Base-by-base conservation (phyloP, 2,113 vertebrate genomes). In the Clarias batrachus region DNA sequence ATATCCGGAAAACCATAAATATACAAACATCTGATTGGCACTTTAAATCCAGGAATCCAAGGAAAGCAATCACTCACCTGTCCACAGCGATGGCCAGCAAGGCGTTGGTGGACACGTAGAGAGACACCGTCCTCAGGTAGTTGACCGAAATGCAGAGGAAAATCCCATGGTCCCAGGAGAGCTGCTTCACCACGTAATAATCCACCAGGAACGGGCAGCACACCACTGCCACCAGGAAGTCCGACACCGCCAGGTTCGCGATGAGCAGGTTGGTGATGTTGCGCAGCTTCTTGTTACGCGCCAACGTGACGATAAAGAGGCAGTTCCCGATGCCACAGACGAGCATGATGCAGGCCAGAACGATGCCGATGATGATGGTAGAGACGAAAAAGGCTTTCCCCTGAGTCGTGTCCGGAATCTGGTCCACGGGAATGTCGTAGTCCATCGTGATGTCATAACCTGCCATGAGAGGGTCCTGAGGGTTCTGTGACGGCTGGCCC, bases 161-260 rank as follows among this genome's bases (percentile, higher is more conserved):
- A 0, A 97, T 94, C 57, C 98, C 98, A 0, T 99, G 97, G 84
- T 96, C 93, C 98, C 98, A 99, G 83, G 97, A 98, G 9, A 99
- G 96, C 91, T 97, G 95, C 27, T 95, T 96, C 3, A 99, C 96
- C 88, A 99, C 98, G 0, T 99, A 99, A 91, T 99, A 99, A 92
- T 99, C 98, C 95, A 99, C 95, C 91, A 99, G 95, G 1, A 99
- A 99, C 0, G 98, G 98, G 85, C 98, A 99, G 92, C 98, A 99
- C 87, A 99, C 94, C 0, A 97, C 96, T 11, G 98, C 97, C 88
- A 99, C 98, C 0, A 99, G 93, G 91, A 99, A 97, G 93, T 99
- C 98, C 0, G 98, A 99, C 92, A 99, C 94, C 68, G 98, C 98
- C 94, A 99, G 91, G 90, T 99, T 99, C 62, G 97, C 97, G 4